These are phyloP conservation scores for Nesometra sesokonis DNA, from an alignment of 35 echinoderm and acorn worm genomes.

Conservation along the genomic window DNA sequence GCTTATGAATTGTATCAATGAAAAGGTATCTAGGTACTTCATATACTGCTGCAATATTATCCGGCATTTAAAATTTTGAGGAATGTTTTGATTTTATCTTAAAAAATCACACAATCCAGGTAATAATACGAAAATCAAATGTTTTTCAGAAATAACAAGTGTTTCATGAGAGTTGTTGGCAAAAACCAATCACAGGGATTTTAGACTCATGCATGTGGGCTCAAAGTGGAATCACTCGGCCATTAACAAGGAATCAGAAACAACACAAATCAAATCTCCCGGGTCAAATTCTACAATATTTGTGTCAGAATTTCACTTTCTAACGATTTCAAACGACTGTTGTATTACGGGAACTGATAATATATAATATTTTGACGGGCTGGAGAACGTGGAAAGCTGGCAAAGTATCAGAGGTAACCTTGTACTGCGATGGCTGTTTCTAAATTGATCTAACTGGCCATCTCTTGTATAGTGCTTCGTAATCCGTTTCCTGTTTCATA, in stretches of 20 bases:
- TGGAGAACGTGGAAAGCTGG: background rate
- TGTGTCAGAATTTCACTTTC: background rate
- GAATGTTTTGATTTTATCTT: background rate
- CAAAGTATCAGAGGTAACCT: background rate
- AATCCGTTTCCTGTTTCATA: background rate
- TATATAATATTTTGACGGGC: background rate
- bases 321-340: background rate
- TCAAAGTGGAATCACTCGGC: background rate
- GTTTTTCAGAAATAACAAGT: background rate
- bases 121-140: background rate
- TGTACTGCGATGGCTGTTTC: background rate
- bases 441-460: background rate
- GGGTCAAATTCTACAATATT: background rate
- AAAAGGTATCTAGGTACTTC: no score
- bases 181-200: background rate
- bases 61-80: no score
- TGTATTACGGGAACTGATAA: background rate
- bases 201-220: background rate
- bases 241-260: background rate
- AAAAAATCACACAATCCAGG: background rate
- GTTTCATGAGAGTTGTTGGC: background rate
- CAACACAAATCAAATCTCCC: background rate
- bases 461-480: background rate
- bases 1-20: no score
- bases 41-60: no score